Percentiles rank a stretch among this genome's conserved stretches.
phyloP scores from a whole-genome alignment of 2,797 vertebrate genomes.

The Anas flavirostris region DNA sequence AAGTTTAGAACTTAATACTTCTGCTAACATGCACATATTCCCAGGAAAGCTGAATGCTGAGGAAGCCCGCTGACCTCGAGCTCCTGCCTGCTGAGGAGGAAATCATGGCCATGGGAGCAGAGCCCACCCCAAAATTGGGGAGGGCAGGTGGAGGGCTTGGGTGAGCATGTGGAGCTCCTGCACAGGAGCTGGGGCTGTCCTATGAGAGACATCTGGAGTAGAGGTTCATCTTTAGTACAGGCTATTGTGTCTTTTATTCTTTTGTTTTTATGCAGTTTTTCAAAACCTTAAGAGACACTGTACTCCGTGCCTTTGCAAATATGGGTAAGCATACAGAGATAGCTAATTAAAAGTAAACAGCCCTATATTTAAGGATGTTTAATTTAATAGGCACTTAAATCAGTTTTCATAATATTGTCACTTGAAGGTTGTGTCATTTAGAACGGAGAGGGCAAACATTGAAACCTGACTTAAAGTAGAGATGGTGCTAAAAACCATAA shows the following conservation, averaged over 20 bases:
- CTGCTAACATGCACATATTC: background rate
- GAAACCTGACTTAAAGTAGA: background rate
- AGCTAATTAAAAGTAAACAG: slow-evolving; percentile 59
- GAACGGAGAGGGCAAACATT: fast-evolving
- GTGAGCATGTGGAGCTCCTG: fast-evolving
- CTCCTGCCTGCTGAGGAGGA: background rate
- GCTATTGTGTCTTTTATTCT: background rate
- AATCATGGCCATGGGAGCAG: background rate
- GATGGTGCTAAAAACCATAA: background rate
- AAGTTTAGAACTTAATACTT: background rate
- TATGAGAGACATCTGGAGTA: background rate
- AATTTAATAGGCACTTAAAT: slow-evolving; percentile 1
- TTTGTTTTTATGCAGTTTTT: background rate
- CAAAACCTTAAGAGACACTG: background rate
- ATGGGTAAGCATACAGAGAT: background rate
- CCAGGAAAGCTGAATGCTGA: fast-evolving
- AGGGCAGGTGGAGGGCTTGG: background rate
- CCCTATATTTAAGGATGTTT: slow-evolving; percentile 21
- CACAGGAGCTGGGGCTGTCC: background rate
- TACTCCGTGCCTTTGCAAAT: background rate
- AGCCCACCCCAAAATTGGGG: background rate
- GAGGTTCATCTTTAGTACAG: background rate
- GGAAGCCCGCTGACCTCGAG: background rate
- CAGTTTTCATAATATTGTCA: background rate
- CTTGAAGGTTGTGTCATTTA: background rate